Percentiles rank a stretch among this genome's conserved stretches.
phyloP scores from a whole-genome alignment of 2,888 invertebrate genomes.

The Troides oblongomaculatus region DNA sequence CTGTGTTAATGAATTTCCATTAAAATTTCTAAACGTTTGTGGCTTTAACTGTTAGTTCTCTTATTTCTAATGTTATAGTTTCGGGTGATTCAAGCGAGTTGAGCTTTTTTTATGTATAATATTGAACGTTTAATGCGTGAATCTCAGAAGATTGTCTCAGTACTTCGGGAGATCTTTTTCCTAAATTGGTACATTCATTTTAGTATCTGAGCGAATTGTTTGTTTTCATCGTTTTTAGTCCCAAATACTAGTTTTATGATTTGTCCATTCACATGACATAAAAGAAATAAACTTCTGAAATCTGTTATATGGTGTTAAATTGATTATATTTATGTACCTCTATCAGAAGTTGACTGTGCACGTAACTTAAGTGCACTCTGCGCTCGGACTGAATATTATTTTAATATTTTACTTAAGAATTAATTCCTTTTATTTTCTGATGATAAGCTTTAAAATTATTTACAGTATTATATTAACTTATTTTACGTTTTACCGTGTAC shows the following conservation, averaged over 20 bases:
- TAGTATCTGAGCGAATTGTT: not conserved
- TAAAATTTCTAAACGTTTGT: not conserved
- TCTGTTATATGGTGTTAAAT: not conserved
- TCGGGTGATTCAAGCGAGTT: not conserved
- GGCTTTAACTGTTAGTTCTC: conserved; percentile 22
- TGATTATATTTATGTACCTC: conserved; percentile 10
- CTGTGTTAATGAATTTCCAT: not conserved
- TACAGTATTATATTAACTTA: conserved; percentile 78
- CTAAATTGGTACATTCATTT: not conserved
- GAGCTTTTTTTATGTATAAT: not conserved
- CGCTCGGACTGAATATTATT: conserved; percentile 60
- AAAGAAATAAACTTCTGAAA: not conserved
- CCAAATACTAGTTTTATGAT: not conserved
- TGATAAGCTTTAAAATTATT: conserved; percentile 72
- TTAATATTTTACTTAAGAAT: conserved; percentile 39
- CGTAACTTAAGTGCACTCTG: not conserved
- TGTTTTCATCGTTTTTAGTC: not conserved
- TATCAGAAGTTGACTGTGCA: conserved; percentile 25
- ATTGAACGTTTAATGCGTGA: not conserved
- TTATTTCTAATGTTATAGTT: conserved; percentile 22
- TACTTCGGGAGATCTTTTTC: not conserved
- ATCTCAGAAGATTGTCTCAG: not conserved
- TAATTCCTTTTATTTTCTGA: conserved; percentile 44
- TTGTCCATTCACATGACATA: not conserved
- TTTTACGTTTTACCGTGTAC: conserved; percentile 65